phyloP scores from a whole-genome alignment of 2,888 invertebrate genomes.

The Tetranychus piercei region DNA sequence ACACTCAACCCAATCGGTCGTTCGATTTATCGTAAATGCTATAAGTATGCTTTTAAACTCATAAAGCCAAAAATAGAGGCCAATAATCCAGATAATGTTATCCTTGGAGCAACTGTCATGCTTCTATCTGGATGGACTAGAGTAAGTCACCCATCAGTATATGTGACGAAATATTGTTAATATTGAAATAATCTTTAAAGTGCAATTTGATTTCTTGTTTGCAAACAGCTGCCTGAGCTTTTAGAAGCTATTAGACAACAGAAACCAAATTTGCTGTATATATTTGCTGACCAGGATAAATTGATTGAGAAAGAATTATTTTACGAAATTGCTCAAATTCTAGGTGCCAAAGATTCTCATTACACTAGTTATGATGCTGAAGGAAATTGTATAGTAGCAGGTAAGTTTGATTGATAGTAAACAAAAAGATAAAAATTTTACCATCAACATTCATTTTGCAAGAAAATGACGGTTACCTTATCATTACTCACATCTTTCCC shows the following conservation, averaged over 20 bases:
- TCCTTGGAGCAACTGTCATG: slow-evolving; percentile 21
- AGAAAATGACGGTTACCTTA: too few species aligned
- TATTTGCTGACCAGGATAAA: slow-evolving; percentile 24
- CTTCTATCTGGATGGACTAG: neutral
- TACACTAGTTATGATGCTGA: slow-evolving; percentile 19
- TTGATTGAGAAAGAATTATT: slow-evolving; percentile 22
- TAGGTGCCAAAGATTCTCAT: slow-evolving; percentile 19
- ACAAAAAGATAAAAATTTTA: too few species aligned
- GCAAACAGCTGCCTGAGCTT: neutral
- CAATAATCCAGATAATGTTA: slow-evolving; percentile 22
- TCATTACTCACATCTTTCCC: too few species aligned
- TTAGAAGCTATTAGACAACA: slow-evolving; percentile 9
- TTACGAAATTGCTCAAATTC: slow-evolving; percentile 22
- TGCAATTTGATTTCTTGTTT: neutral
- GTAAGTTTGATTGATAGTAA: neutral
- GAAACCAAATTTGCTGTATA: slow-evolving; percentile 21
- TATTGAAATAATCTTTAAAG: neutral
- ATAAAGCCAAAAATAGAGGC: neutral
- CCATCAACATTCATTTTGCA: too few species aligned
- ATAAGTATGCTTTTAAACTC: neutral
- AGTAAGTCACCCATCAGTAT: neutral
- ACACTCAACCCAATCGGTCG: slow-evolving; percentile 16
- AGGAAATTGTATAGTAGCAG: slow-evolving; percentile 11
- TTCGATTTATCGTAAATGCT: neutral
- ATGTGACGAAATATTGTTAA: neutral